Base-by-base conservation (phyloP, 2,797 vertebrate genomes). In the Zonotrichia albicollis region DNA sequence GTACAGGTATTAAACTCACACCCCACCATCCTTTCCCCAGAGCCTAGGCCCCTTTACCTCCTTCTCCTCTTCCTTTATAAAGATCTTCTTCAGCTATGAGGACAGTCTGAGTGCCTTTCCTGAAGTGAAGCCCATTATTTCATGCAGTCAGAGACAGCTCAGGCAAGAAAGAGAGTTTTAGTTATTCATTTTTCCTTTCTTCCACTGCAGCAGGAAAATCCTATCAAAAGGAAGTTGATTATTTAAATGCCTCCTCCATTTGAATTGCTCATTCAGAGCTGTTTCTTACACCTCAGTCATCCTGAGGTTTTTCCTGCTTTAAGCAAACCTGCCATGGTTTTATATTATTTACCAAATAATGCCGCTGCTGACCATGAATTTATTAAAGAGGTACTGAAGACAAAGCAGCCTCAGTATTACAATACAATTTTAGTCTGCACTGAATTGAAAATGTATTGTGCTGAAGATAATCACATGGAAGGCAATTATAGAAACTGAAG, bases 201-300 rank as follows among this genome's bases (percentile, higher is more conserved):
- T 61, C 54, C 30, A 80, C 72, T 61, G 72, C 54, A 77, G 86
- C 61, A 94, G 50, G 71, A 90, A 89, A 95, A 95, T 72, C 65
- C 78, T 93, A 68, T 77, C 75, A 65, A 84, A 95, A 85, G 38
- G 19, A 80, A 74, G 72, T 84, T 92, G 86, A 95, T 95, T 89
- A 94, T 95, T 95, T 95, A 94, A 95, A 94, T 90, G 65, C 43
- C 36, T 80, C 34, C 60, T 93, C 51, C 81, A 42, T 72, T 43
- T 89, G 54, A 91, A 89, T 89, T 90, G 58, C 58, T 93, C 68
- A 51, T 89, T 90, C 90, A 80, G 84, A 90, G 78, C 61, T 77
- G 64, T 71, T 87, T 83, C 89, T 77, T 77, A 85, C 61, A 92
- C 73, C 72, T 91, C 81, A 72, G 57, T 74, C 89, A 83, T 68